These are phyloP conservation scores for Rhabdophis nuchalis DNA, from an alignment of 2,797 vertebrate species.

Conservation along the genomic window DNA sequence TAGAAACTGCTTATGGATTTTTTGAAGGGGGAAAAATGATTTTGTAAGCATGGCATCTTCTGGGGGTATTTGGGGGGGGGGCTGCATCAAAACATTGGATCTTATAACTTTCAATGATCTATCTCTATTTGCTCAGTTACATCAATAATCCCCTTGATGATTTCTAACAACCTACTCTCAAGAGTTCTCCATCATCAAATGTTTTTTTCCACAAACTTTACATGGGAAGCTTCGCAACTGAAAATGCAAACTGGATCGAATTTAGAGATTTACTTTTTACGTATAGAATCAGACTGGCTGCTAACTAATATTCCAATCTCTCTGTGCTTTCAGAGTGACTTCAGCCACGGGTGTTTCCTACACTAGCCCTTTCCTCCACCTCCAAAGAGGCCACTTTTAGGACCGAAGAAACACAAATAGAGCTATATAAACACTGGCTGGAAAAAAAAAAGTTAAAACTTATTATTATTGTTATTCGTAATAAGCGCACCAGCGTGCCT, in stretches of 20 bases:
- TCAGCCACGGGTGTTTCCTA: too few species aligned
- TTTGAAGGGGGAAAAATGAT: neutral
- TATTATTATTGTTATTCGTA: too few species aligned
- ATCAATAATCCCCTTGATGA: neutral
- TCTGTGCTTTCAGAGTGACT: neutral
- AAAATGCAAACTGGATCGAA: neutral
- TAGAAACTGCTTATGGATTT: neutral
- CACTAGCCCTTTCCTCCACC: neutral
- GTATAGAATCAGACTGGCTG: neutral
- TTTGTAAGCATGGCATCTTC: neutral
- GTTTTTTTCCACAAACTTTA: neutral
- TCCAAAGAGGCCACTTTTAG: neutral
- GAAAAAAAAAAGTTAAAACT: neutral
- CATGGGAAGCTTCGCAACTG: neutral
- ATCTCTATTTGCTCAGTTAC: neutral
- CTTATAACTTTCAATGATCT: neutral
- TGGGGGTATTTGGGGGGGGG: neutral
- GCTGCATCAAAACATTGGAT: neutral
- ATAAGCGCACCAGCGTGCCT: too few species aligned
- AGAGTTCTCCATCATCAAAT: neutral
- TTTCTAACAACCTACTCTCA: neutral
- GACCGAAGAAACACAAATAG: neutral
- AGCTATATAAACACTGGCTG: neutral
- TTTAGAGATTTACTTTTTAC: neutral
- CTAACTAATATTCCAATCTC: neutral